These are phyloP conservation scores for Gambusia affinis DNA, from an alignment of 2,113 vertebrate species.

Conservation along the genomic window DNA sequence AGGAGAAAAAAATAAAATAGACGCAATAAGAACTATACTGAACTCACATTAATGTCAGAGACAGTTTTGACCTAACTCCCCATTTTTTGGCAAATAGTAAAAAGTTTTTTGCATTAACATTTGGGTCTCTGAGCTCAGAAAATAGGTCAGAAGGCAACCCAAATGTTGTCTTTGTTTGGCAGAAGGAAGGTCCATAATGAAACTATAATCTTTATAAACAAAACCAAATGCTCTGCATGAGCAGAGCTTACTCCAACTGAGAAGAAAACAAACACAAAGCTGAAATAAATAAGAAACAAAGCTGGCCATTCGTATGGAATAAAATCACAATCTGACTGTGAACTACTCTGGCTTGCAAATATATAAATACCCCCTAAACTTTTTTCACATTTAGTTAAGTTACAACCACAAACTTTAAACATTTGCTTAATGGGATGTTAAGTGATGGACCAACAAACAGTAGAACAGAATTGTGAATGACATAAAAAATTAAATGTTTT, in stretches of 20 bases:
- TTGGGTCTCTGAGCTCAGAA: not conserved
- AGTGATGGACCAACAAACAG: not conserved
- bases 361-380: not conserved
- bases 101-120: not conserved
- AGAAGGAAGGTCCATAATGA: not conserved
- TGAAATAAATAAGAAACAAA: not conserved
- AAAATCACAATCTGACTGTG: not conserved
- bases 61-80: not conserved
- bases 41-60: too few species aligned
- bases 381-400: not conserved
- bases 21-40: too few species aligned
- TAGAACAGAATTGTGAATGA: not conserved
- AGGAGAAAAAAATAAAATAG: too few species aligned
- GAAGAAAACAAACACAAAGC: not conserved
- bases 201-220: constrained; percentile 1
- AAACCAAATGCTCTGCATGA: not conserved
- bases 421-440: not conserved
- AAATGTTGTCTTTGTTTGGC: not conserved
- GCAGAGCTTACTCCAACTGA: not conserved
- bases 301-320: not conserved
- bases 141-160: not conserved
- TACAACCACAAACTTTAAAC: not conserved
- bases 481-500: not conserved
- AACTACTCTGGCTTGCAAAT: not conserved
- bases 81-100: not conserved